Evolutionary conservation across 2,113 vertebrate genomes (phyloP).

Genomic region (Cottus gobio): DNA sequence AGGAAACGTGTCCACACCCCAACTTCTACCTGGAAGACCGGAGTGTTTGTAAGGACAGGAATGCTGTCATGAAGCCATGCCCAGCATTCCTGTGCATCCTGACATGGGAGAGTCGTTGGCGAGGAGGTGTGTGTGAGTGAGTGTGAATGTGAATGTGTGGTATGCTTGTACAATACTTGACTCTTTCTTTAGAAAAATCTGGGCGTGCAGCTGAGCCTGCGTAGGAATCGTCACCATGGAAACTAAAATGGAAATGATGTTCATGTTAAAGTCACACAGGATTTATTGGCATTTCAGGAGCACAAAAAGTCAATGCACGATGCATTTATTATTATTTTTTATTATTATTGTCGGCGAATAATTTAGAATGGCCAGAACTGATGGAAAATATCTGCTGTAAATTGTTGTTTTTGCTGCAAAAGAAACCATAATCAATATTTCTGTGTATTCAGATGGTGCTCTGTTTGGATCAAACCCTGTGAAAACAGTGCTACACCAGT

Average conservation of each 20-base stretch:
- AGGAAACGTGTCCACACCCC: constrained; percentile 45
- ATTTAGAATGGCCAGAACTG: neutral
- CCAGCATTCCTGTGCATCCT: constrained; percentile 52
- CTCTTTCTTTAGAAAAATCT: constrained; percentile 62
- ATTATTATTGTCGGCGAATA: constrained; percentile 6
- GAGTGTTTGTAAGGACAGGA: constrained; percentile 48
- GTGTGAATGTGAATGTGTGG: constrained; percentile 50
- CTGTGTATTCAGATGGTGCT: constrained; percentile 45
- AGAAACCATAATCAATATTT: neutral
- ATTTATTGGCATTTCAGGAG: constrained; percentile 6
- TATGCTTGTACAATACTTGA: constrained; percentile 49
- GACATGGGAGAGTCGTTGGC: constrained; percentile 53
- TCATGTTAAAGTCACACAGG: constrained; percentile 3
- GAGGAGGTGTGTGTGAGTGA: constrained; percentile 33
- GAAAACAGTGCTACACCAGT: constrained; percentile 20
- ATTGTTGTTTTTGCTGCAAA: constrained; percentile 15
- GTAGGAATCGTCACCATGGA: constrained; percentile 58
- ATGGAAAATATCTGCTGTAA: neutral
- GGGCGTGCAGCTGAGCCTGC: constrained; percentile 50
- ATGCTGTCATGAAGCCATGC: constrained; percentile 58
- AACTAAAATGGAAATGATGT: constrained; percentile 56
- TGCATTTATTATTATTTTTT: neutral
- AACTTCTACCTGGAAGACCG: constrained; percentile 24
- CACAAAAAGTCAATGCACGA: neutral
- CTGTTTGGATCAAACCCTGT: constrained; percentile 31